Evolutionary conservation across 2,888 invertebrate genomes (phyloP).

Genomic region (Tetranychus piercei): DNA sequence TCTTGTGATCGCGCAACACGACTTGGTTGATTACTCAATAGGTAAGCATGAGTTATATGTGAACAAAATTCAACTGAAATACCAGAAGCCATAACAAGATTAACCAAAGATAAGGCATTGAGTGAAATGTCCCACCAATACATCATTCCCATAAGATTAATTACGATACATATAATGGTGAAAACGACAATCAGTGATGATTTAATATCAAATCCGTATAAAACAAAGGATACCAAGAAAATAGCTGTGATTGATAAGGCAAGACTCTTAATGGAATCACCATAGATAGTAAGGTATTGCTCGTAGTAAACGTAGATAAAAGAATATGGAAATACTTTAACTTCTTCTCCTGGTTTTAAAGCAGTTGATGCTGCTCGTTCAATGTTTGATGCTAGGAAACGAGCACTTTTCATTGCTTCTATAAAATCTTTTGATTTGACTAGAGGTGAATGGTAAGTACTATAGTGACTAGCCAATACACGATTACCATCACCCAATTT

Average conservation of each 20-base stretch:
- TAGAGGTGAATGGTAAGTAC: conserved; percentile 72
- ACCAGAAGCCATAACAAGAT: conserved; percentile 87
- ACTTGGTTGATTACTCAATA: conserved; percentile 50
- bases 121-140: conserved; percentile 69
- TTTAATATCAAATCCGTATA: conserved; percentile 72
- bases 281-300: conserved; percentile 75
- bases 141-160: conserved; percentile 77
- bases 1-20: conserved; percentile 58
- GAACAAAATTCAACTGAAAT: conserved; percentile 97
- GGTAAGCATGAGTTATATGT: conserved; percentile 81
- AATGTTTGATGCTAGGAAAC: conserved; percentile 43
- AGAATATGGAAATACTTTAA: conserved; percentile 75
- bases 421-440: conserved; percentile 64
- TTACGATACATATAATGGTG: conserved; percentile 55
- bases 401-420: conserved; percentile 53
- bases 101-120: conserved; percentile 90
- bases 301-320: conserved; percentile 88
- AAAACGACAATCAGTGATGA: conserved; percentile 54
- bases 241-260: conserved; percentile 76
- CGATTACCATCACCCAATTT: conserved; percentile 24
- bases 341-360: conserved; percentile 30
- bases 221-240: conserved; percentile 70
- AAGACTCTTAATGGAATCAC: conserved; percentile 63
- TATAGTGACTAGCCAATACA: conserved; percentile 55
- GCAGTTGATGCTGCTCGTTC: conserved; percentile 3